phyloP scores from a whole-genome alignment of 2,797 vertebrate genomes.

The Lepus oiostolus region DNA sequence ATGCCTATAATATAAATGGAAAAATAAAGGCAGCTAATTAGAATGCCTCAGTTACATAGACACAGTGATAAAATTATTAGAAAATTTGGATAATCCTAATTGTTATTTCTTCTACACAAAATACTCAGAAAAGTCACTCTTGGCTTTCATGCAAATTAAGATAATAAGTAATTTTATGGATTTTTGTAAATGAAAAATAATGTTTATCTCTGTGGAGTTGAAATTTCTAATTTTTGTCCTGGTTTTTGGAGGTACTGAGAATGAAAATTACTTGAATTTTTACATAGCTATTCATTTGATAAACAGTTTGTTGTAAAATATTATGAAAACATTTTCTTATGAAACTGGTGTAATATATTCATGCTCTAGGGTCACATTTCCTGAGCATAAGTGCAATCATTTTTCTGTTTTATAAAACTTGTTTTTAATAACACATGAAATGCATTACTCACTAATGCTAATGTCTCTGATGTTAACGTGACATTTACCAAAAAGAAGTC shows the following conservation, averaged over 20 bases:
- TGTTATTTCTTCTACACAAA: not conserved
- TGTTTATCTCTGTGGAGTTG: not conserved
- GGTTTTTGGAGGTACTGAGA: not conserved
- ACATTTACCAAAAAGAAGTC: conserved; percentile 23
- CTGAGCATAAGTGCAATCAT: not conserved
- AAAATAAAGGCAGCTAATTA: not conserved
- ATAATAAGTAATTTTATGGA: not conserved
- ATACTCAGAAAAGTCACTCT: not conserved
- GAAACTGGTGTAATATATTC: not conserved
- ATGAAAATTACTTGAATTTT: conserved; percentile 1
- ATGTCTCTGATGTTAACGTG: not conserved
- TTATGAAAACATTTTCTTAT: not conserved
- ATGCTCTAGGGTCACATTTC: not conserved
- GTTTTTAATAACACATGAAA: conserved; percentile 37
- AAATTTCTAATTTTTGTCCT: conserved; percentile 49
- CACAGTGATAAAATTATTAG: not conserved
- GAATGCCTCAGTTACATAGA: not conserved
- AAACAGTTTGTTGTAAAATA: not conserved
- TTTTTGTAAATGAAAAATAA: conserved; percentile 33
- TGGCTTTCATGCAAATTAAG: conserved; percentile 3
- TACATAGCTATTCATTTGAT: not conserved
- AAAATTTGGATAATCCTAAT: not conserved
- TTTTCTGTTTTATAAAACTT: conserved; percentile 8
- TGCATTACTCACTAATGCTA: conserved; percentile 3
- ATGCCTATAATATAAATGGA: not conserved